These are phyloP conservation scores for Cancer borealis DNA, from an alignment of 2,888 invertebrate genomes.

Conservation along the genomic window DNA sequence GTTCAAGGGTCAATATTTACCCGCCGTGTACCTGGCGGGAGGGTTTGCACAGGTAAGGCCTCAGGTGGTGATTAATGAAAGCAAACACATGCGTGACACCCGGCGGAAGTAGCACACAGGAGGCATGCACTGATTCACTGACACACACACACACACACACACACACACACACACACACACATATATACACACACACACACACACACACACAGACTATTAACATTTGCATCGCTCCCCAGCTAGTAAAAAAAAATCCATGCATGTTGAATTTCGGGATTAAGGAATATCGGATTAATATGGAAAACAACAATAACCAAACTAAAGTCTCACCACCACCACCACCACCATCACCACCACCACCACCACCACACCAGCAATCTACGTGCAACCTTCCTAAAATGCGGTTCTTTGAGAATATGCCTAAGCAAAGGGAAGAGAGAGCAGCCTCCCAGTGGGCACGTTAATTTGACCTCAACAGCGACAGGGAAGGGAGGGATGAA, in stretches of 20 bases:
- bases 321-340: neutral
- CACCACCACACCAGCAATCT: neutral
- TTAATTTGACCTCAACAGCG: neutral
- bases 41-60: conserved; percentile 34
- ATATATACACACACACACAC: neutral
- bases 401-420: neutral
- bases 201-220: conserved; percentile 35
- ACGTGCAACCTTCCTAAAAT: neutral
- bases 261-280: neutral
- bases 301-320: neutral
- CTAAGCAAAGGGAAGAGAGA: neutral
- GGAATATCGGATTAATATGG: neutral
- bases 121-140: neutral
- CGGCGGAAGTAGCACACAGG: conserved; percentile 23
- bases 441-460: neutral
- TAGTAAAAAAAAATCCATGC: neutral
- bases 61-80: conserved; percentile 37
- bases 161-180: conserved; percentile 34
- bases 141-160: conserved; percentile 36
- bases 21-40: neutral
- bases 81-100: conserved; percentile 26
- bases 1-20: conserved; percentile 29
- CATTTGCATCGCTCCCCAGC: neutral
- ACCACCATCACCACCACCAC: neutral
- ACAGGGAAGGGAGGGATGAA: conserved; percentile 7